Evolutionary conservation across 2,888 invertebrate species (phyloP), one percentile per base, ranked within the genome.

Genomic region (Encarsia formosa): DNA sequence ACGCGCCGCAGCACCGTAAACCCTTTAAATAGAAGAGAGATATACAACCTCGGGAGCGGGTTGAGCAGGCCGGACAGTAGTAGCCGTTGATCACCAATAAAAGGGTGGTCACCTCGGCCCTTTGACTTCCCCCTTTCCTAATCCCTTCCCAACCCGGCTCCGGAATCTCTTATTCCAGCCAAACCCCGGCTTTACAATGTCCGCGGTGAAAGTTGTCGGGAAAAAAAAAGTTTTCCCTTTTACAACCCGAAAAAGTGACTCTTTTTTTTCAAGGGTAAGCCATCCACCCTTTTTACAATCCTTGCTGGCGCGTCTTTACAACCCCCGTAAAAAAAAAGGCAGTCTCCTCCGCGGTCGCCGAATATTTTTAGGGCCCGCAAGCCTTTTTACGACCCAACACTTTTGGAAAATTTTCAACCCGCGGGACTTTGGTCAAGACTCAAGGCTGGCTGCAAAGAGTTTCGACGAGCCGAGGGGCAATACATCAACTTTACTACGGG

Each of bases 1-100:
- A 16, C 15, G 15, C 31, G 24, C 31, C 15, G 5, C 9, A 8
- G n/a, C n/a, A 13, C 1, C 20, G 15, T 20, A 26, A 26, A 6
- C 26, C 26, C 26, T 26, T 26, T 26, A 6, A 6, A 6, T 11
- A 6, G 26, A 26, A 26, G 26, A 6, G 26, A 26, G 26, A 11
- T 8, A 26, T 32, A 32, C 32, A 1, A 15, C 32, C n/a, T 32
- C 32, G 9, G n/a, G n/a, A 32, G 65, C 61, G 68, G 68, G 71
- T 70, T 71, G 64, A 65, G 59, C 52, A 62, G 9, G 62, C 67
- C 65, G 65, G 63, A n/a, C n/a, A n/a, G n/a, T n/a, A n/a, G n/a
- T n/a, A 63, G 63, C 56, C 58, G 57, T 59, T 72, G 65, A 73
- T 71, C 68, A 71, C 69, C 68, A 68, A 69, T 72, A 70, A 73